phyloP scores from a whole-genome alignment of 2,113 vertebrate species.

The Epinephelus fuscoguttatus region DNA sequence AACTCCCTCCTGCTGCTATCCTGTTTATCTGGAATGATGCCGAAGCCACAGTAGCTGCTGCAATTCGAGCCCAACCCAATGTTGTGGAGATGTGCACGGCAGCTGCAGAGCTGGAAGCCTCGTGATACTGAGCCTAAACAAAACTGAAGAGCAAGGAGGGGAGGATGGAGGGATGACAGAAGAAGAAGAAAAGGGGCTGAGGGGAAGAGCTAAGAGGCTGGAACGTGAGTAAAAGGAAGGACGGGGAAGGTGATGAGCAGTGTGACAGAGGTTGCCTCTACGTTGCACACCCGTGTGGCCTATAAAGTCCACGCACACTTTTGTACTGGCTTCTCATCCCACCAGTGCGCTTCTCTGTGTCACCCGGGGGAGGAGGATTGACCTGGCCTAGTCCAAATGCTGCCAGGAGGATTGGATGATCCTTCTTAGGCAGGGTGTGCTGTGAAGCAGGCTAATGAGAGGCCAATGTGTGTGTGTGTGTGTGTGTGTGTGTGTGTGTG shows the following conservation, averaged over 20 bases:
- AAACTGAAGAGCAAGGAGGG: slow-evolving; percentile 13
- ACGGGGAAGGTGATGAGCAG: slow-evolving; percentile 37
- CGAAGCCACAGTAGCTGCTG: slow-evolving; percentile 30
- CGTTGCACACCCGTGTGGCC: slow-evolving; percentile 3
- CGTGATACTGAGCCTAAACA: slow-evolving; percentile 39
- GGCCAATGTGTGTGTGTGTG: slow-evolving; percentile 29
- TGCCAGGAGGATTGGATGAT: slow-evolving; percentile 78
- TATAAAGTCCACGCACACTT: slow-evolving; percentile 18
- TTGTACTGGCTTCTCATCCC: slow-evolving; percentile 37
- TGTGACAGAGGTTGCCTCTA: slow-evolving; percentile 40
- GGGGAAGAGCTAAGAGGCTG: slow-evolving; percentile 1
- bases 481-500: slow-evolving; percentile 41
- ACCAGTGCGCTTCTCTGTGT: slow-evolving; percentile 51
- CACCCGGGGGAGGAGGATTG: slow-evolving; percentile 57
- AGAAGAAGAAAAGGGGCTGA: not conserved
- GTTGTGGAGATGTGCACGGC: slow-evolving; percentile 39
- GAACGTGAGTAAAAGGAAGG: slow-evolving; percentile 19
- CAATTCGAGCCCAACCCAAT: slow-evolving; percentile 19
- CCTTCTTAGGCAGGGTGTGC: slow-evolving; percentile 74
- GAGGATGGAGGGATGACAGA: not conserved
- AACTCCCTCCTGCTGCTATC: slow-evolving; percentile 42
- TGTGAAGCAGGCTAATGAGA: slow-evolving; percentile 82
- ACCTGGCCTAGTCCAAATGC: slow-evolving; percentile 75
- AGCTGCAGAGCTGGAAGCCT: slow-evolving; percentile 33
- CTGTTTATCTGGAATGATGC: slow-evolving; percentile 52